phyloP scores from a whole-genome alignment of 2,888 invertebrate species.

The Notodonta dromedarius region DNA sequence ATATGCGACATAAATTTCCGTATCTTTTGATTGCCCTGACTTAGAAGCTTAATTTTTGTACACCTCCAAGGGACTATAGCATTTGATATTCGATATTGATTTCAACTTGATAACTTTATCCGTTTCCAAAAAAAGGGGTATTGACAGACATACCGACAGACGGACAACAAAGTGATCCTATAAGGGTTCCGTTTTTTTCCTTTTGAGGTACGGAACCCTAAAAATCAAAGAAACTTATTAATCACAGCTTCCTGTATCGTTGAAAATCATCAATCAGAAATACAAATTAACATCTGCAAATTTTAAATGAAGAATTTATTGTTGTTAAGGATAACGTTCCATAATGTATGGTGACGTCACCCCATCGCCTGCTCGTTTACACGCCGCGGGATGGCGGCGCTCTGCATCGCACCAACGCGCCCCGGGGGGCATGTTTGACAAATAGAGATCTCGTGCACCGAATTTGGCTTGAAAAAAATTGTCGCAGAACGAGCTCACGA shows the following conservation, averaged over 20 bases:
- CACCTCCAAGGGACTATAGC: no score
- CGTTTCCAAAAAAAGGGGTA: no score
- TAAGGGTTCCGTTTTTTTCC: no score
- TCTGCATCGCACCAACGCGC: slow-evolving; percentile 39
- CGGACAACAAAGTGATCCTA: no score
- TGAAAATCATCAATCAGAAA: not conserved
- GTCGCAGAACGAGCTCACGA: slow-evolving; percentile 66
- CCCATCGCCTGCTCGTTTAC: slow-evolving; percentile 33
- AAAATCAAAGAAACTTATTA: not conserved
- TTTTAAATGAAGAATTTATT: slow-evolving; percentile 21
- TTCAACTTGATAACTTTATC: no score
- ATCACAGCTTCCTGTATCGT: not conserved
- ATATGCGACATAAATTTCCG: no score
- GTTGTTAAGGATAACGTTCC: slow-evolving; percentile 21
- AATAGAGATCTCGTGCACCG: slow-evolving; percentile 75
- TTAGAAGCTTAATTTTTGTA: no score
- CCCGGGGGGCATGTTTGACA: slow-evolving; percentile 70
- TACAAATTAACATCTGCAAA: slow-evolving; percentile 3
- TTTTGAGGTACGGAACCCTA: no score
- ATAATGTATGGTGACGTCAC: slow-evolving; percentile 25
- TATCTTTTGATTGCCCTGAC: no score
- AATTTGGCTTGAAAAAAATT: slow-evolving; percentile 74
- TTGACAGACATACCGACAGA: no score
- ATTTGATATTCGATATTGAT: no score
- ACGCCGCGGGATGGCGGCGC: slow-evolving; percentile 37